Conservation (phyloP, 2,888 invertebrate species). For the Volucella zonaria region DNA sequence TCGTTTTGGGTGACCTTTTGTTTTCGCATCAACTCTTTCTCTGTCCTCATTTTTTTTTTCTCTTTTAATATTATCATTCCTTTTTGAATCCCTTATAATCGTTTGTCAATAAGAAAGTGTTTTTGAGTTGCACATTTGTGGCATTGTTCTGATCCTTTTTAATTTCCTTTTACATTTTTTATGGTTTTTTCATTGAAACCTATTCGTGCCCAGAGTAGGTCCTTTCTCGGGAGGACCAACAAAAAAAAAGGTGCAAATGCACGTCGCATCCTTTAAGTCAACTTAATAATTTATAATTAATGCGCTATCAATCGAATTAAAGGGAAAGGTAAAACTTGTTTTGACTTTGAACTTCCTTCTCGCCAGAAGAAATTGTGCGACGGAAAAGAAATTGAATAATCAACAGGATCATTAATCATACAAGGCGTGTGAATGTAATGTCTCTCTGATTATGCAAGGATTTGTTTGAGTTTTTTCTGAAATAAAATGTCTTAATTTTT, state of each 20-base stretch:
- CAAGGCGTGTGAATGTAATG: constrained; percentile 71
- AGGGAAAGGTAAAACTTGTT: constrained; percentile 68
- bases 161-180: constrained; percentile 15
- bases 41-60: constrained; percentile 27
- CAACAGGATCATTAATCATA: constrained; percentile 69
- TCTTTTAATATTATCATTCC: neutral
- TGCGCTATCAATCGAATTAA: constrained; percentile 68
- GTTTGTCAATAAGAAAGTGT: constrained; percentile 72
- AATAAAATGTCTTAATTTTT: constrained; percentile 49
- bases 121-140: constrained; percentile 65
- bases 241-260: constrained; percentile 62
- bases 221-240: constrained; percentile 10
- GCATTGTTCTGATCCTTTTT: constrained; percentile 65
- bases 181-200: constrained; percentile 14
- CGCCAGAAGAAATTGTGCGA: constrained; percentile 9
- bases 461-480: constrained; percentile 17
- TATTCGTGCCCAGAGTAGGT: constrained; percentile 12
- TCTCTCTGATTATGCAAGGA: constrained; percentile 63
- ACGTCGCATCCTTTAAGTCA: constrained; percentile 52
- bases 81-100: constrained; percentile 58
- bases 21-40: constrained; percentile 69
- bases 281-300: constrained; percentile 71
- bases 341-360: constrained; percentile 49
- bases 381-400: constrained; percentile 45
- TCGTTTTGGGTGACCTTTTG: constrained; percentile 61